Evolutionary conservation across 2,888 invertebrate genomes (phyloP).

Genomic region (Anoplius nigerrimus): DNA sequence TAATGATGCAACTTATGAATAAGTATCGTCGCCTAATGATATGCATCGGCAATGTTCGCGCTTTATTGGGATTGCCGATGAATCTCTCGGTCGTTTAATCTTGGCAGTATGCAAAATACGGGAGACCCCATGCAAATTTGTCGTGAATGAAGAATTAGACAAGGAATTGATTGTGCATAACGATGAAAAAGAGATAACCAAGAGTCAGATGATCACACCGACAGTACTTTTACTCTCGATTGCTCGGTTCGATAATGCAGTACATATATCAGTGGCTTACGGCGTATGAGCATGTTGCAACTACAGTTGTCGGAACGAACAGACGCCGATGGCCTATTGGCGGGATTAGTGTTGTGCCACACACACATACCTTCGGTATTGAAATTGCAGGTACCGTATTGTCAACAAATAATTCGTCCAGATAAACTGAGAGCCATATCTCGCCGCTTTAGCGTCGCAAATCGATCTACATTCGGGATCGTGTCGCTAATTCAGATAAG

Average conservation of each 20-base stretch:
- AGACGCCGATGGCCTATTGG: constrained; percentile 90
- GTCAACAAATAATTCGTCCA: too few species aligned
- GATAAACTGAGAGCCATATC: too few species aligned
- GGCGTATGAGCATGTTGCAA: constrained; percentile 81
- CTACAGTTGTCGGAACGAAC: constrained; percentile 93
- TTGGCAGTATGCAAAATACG: constrained; percentile 84
- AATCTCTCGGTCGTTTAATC: constrained; percentile 92
- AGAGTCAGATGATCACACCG: constrained; percentile 81
- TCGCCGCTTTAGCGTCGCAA: too few species aligned
- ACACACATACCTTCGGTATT: constrained; percentile 92
- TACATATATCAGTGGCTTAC: constrained; percentile 90
- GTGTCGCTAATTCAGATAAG: too few species aligned
- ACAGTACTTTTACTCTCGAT: constrained; percentile 89
- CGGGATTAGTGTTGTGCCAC: constrained; percentile 89
- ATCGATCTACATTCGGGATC: too few species aligned
- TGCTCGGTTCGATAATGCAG: constrained; percentile 85
- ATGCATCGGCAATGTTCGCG: too few species aligned
- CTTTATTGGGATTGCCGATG: constrained; percentile 82
- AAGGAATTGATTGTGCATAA: too few species aligned
- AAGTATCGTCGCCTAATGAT: too few species aligned
- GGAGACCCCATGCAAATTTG: constrained; percentile 96
- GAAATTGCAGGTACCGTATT: constrained; percentile 79
- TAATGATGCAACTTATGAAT: too few species aligned
- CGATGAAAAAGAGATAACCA: too few species aligned
- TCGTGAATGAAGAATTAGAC: too few species aligned